Evolutionary conservation across 2,797 vertebrate species (phyloP).

Genomic region (Cyprinella venusta): DNA sequence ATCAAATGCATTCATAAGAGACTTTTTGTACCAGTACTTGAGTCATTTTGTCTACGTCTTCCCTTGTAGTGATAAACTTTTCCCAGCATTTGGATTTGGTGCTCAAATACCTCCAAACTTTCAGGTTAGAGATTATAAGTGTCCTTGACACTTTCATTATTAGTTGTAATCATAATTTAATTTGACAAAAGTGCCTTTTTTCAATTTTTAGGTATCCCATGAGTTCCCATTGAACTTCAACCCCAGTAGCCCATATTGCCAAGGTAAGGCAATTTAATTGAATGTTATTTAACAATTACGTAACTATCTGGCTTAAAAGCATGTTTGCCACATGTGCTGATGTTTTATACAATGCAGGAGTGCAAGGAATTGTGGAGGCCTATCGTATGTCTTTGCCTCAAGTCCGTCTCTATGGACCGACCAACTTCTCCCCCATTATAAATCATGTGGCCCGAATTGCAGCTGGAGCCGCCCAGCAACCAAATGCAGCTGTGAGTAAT

Average conservation of each 20-base stretch:
- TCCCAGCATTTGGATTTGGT: slow-evolving; percentile 95
- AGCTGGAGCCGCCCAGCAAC: slow-evolving; percentile 70
- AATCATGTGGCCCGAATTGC: slow-evolving; percentile 88
- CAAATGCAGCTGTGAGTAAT: slow-evolving; percentile 81
- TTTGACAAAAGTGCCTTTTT: not conserved
- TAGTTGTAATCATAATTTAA: not conserved
- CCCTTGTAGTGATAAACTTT: slow-evolving; percentile 86
- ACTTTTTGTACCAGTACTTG: not conserved
- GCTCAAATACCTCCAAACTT: slow-evolving; percentile 90
- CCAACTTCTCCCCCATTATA: slow-evolving; percentile 94
- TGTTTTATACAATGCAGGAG: slow-evolving; percentile 72
- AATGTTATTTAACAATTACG: not conserved
- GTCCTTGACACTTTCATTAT: not conserved
- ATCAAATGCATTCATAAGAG: not conserved
- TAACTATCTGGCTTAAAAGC: not conserved
- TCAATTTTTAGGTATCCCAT: slow-evolving; percentile 82
- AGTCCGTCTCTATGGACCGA: slow-evolving; percentile 88
- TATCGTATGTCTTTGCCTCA: slow-evolving; percentile 85
- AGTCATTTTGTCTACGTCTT: not conserved
- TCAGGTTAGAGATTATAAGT: slow-evolving; percentile 76
- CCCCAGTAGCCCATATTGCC: slow-evolving; percentile 84
- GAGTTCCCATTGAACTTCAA: slow-evolving; percentile 96
- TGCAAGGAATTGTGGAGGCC: slow-evolving; percentile 89
- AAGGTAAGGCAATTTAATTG: slow-evolving; percentile 75
- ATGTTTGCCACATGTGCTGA: not conserved